These are phyloP conservation scores for Salvelinus alpinus DNA, from an alignment of 2,113 vertebrate species.

Conservation along the genomic window DNA sequence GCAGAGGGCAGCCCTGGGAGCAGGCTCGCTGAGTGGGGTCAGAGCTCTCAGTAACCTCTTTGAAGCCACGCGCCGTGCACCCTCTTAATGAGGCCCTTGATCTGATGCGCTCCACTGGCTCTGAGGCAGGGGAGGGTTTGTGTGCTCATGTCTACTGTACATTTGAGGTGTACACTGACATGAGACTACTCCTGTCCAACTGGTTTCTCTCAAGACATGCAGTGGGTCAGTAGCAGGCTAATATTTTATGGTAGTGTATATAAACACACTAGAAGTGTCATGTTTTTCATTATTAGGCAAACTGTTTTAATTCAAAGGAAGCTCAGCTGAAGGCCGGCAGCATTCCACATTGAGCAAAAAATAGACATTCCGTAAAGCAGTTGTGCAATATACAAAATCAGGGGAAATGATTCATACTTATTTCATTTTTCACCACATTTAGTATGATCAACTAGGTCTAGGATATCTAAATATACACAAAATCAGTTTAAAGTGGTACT, in stretches of 20 bases:
- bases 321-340: neutral
- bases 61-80: neutral
- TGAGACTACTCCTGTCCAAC: too few species aligned
- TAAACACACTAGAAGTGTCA: too few species aligned
- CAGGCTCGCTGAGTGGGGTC: neutral
- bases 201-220: too few species aligned
- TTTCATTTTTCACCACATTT: neutral
- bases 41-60: neutral
- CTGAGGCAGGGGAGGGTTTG: neutral
- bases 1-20: neutral
- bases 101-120: neutral
- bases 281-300: too few species aligned
- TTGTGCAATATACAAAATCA: neutral
- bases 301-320: conserved; percentile 17
- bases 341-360: conserved; percentile 1
- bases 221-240: too few species aligned
- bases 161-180: too few species aligned
- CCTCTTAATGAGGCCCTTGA: neutral
- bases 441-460: neutral
- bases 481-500: neutral
- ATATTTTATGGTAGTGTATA: too few species aligned
- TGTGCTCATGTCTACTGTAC: neutral
- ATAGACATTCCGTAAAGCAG: neutral
- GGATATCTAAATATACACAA: neutral
- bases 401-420: neutral